These are phyloP conservation scores for Spicauda simplicius DNA, from an alignment of 2,888 invertebrate species.

Conservation along the genomic window DNA sequence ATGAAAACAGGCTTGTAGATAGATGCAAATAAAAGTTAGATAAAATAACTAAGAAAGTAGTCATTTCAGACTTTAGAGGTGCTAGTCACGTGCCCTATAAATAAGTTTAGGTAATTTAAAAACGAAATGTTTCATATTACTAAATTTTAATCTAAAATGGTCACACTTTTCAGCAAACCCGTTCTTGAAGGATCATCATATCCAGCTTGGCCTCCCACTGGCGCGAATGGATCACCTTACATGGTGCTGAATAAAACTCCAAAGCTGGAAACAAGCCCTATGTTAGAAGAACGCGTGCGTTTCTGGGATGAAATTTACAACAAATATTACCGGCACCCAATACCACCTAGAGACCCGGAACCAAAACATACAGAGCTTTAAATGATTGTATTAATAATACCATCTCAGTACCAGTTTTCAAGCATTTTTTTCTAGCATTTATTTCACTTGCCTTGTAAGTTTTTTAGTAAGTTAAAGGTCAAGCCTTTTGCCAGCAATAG, in stretches of 20 bases:
- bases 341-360: conserved; percentile 30
- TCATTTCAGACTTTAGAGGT: no score
- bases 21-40: no score
- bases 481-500: no score
- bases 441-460: no score
- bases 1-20: no score
- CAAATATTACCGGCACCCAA: conserved; percentile 43
- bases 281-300: conserved; percentile 43
- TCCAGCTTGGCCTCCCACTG: conserved; percentile 50
- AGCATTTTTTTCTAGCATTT: no score
- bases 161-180: conserved; percentile 49
- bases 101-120: no score
- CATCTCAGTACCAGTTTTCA: no score
- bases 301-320: conserved; percentile 53
- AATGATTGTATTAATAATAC: not conserved
- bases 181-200: conserved; percentile 48
- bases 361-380: conserved; percentile 9
- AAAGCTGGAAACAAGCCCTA: conserved; percentile 42
- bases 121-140: no score
- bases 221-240: conserved; percentile 46
- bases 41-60: no score
- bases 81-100: no score
- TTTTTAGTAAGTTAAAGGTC: no score
- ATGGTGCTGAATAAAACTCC: conserved; percentile 48
- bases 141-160: not conserved